Evolutionary conservation across 2,797 vertebrate species (phyloP), one percentile per base, ranked within the genome.

Genomic region (Esox lucius): DNA sequence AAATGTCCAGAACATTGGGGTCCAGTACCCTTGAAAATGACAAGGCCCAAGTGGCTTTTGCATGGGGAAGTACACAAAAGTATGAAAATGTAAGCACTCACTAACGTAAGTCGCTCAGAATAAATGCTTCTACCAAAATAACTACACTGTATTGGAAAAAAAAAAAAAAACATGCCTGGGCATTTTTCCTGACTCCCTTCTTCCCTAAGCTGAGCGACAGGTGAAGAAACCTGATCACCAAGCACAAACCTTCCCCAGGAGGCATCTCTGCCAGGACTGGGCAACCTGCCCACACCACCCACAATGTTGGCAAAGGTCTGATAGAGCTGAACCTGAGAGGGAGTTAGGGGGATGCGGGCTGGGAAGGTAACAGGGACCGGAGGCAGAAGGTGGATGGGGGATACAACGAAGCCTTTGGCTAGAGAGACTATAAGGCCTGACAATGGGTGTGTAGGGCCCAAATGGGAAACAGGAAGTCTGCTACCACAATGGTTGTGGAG

Each of bases 191-290:
- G 81, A 75, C 80, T 83, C 79, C 88, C 86, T 82, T 83, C 67
- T 24, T 71, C 49, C 79, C 83, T 90, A 90, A 93, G 83, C 87
- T 90, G 84, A 88, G 87, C 90, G 91, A 93, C 93, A 93, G 93
- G 93, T 94, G 94, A 85, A 91, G 93, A 94, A 94, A 94, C 89
- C 86, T 61, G 92, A 94, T 93, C 92, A 84, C 56, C 22, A 61
- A 61, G 83, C 74, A 71, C 72, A 73, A 83, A 80, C 84, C 90
- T 91, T 90, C 85, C 85, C 83, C 81, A 74, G 80, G 80, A 81
- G 87, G 79, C 79, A 72, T 80, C 85, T 78, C 78, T 79, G 70
- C 87, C 84, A 83, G 80, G 86, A 81, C 76, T 0, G 80, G 92
- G 90, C 89, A 82, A 67, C 24, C 79, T 90, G 91, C 90, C 90